Evolutionary conservation across 2,113 vertebrate genomes (phyloP), one percentile per base, ranked within the genome.

Genomic region (Chitala chitala): DNA sequence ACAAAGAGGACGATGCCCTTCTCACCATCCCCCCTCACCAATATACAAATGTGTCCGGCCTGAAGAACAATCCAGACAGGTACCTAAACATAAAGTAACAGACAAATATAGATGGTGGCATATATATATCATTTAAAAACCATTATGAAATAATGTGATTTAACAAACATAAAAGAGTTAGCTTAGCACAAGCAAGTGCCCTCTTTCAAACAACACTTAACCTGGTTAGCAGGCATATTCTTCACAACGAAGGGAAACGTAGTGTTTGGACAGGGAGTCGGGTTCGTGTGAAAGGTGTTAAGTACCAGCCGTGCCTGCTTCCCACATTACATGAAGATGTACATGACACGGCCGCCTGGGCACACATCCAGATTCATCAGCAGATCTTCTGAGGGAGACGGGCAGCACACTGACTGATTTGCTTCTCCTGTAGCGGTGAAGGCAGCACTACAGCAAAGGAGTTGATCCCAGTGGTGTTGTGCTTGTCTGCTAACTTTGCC

Each of bases 401-500:
- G n/a, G n/a, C n/a, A n/a, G n/a, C n/a, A n/a, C n/a, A n/a, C n/a
- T n/a, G n/a, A n/a, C n/a, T n/a, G n/a, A n/a, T n/a, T n/a, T n/a
- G n/a, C n/a, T n/a, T n/a, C n/a, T n/a, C n/a, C 20, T 73, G 78
- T 38, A 53, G 31, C 79, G 76, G 13, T 82, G 81, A 77, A 82
- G 50, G 64, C 80, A n/a, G n/a, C n/a, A n/a, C n/a, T n/a, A n/a
- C n/a, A n/a, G n/a, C n/a, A n/a, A n/a, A n/a, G 83, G 89, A 83
- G 84, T 84, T 8, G 82, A 83, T 80, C 84, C 29, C 77, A 81
- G 85, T 91, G 92, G 91, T 89, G 91, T 94, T 92, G 90, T 85
- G 89, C 90, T 92, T 87, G 92, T 95, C 92, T 93, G 93, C 98
- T 96, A 99, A 98, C 96, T 98, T 98, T 96, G 94, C 98, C 94